Evolutionary conservation across 1,140 invertebrate species (phyloP).

Genomic region (Dufourea novaeangliae): DNA sequence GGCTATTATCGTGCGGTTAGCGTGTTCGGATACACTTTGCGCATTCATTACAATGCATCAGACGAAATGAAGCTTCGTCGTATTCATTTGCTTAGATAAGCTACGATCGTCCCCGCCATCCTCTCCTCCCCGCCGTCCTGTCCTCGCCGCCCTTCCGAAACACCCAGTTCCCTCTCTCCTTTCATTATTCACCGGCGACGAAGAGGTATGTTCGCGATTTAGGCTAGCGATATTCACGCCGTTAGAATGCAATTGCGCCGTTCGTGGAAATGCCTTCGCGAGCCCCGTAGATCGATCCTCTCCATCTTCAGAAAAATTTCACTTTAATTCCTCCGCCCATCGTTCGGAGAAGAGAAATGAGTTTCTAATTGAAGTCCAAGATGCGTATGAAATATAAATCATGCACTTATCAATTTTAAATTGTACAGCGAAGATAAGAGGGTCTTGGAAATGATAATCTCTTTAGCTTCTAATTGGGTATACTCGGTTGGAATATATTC

Average conservation of each 20-base stretch:
- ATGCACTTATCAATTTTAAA: too few relatives aligned
- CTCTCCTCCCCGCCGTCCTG: slow-evolving; percentile 28
- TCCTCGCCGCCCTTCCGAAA: slow-evolving; percentile 37
- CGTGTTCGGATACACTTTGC: slow-evolving; percentile 73
- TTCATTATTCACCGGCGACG: slow-evolving; percentile 68
- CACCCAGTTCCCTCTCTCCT: slow-evolving; percentile 22
- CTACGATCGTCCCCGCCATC: slow-evolving; percentile 66
- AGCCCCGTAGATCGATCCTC: not conserved
- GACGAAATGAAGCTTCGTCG: slow-evolving; percentile 72
- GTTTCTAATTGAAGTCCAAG: too few relatives aligned
- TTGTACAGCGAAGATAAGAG: too few relatives aligned
- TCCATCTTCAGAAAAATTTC: not conserved
- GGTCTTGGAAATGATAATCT: too few relatives aligned
- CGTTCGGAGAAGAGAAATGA: too few relatives aligned
- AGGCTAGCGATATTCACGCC: slow-evolving; percentile 51
- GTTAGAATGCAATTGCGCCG: slow-evolving; percentile 9
- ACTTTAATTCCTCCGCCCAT: too few relatives aligned
- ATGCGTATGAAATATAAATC: too few relatives aligned
- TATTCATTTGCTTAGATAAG: slow-evolving; percentile 76
- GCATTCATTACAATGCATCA: slow-evolving; percentile 71
- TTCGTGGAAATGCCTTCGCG: slow-evolving; percentile 29
- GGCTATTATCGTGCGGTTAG: slow-evolving; percentile 57
- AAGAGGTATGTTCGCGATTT: slow-evolving; percentile 68
- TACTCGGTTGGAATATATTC: too few relatives aligned
- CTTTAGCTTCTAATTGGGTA: too few relatives aligned